These are phyloP conservation scores for Lissonota sp. DNA, from an alignment of 2,888 invertebrate species.

Conservation along the genomic window DNA sequence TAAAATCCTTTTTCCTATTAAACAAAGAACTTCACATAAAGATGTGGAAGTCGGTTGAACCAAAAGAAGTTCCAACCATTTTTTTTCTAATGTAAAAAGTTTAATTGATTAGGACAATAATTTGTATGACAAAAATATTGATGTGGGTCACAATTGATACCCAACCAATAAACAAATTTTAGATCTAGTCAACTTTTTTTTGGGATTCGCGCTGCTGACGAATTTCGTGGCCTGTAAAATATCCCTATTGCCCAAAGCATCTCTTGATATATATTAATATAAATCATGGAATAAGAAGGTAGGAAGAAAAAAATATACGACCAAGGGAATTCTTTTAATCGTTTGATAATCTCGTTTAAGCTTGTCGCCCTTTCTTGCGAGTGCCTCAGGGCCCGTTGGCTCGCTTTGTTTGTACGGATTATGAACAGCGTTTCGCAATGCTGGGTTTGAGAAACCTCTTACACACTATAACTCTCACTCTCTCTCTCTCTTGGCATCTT, in stretches of 20 bases:
- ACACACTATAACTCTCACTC: conserved; percentile 19
- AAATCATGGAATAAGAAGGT: conserved; percentile 24
- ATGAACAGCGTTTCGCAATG: conserved; percentile 72
- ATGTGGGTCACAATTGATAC: too few relatives aligned
- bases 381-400: conserved; percentile 70
- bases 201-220: neutral
- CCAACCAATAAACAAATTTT: too few relatives aligned
- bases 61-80: too few relatives aligned
- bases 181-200: neutral
- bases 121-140: too few relatives aligned
- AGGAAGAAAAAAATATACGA: conserved; percentile 48
- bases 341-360: conserved; percentile 82
- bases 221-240: too few relatives aligned
- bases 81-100: too few relatives aligned
- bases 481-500: conserved; percentile 13
- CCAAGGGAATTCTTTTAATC: conserved; percentile 80
- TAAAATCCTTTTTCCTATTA: too few relatives aligned
- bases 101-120: too few relatives aligned
- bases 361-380: conserved; percentile 71
- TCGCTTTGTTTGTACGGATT: conserved; percentile 77
- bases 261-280: neutral
- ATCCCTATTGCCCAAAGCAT: neutral
- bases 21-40: too few relatives aligned
- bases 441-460: conserved; percentile 31
- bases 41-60: too few relatives aligned